A percentile compares a stretch with the other conserved stretches of the same genome.
phyloP scores from a whole-genome alignment of 2,113 vertebrate genomes.

The Myiopsitta monachus region DNA sequence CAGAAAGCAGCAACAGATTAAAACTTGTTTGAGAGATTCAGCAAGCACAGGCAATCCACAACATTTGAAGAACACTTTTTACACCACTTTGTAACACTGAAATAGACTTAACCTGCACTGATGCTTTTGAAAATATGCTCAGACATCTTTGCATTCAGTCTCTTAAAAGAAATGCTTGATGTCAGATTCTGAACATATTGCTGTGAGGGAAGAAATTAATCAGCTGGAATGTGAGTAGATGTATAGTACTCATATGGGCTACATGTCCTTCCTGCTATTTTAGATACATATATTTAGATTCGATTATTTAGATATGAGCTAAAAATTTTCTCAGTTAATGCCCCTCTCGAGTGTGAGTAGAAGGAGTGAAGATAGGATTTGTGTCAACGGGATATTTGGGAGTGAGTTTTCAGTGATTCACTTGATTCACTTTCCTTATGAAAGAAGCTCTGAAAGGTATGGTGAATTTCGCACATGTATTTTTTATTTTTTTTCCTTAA shows the following conservation, averaged over 20 bases:
- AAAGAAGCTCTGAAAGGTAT: background rate
- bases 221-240: background rate
- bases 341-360: background rate
- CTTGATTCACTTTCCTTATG: background rate
- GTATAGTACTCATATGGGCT: background rate
- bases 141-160: background rate
- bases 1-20: background rate
- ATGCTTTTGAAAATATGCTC: background rate
- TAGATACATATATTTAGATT: background rate
- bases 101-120: background rate
- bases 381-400: background rate
- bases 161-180: background rate
- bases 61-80: background rate
- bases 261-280: background rate
- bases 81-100: background rate
- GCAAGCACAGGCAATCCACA: background rate
- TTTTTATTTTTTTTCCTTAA: background rate
- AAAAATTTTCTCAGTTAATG: background rate
- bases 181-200: background rate
- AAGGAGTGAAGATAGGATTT: background rate
- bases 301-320: background rate
- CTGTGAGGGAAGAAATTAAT: background rate
- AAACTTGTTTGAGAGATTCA: background rate
- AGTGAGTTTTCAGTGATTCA: background rate
- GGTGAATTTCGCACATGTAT: background rate